phyloP scores from a whole-genome alignment of 2,113 vertebrate species.

The Cromileptes altivelis region DNA sequence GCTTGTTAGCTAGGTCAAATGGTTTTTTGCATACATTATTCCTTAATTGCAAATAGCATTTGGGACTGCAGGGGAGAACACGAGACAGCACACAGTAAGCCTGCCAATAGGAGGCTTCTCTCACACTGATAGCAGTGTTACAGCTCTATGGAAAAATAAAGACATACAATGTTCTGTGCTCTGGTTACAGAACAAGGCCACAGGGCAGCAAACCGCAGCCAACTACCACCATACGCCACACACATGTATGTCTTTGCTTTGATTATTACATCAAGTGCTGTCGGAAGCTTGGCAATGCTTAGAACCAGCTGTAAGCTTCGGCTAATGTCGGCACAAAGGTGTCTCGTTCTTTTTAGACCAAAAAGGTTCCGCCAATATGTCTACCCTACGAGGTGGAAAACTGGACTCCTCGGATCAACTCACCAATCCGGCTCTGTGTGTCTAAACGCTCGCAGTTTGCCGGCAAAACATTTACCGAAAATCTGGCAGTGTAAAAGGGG shows the following conservation, averaged over 20 bases:
- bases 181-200: not conserved
- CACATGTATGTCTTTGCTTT: not conserved
- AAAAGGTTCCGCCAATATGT: no score
- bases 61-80: not conserved
- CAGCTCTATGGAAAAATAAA: not conserved
- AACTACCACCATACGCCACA: not conserved
- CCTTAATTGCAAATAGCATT: constrained; percentile 8
- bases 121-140: not conserved
- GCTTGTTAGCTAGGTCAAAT: constrained; percentile 33
- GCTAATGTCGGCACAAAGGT: no score
- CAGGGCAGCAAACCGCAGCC: not conserved
- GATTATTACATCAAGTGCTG: not conserved
- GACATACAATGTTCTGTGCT: not conserved
- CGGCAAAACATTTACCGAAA: no score
- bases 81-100: not conserved
- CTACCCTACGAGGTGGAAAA: no score
- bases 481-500: no score
- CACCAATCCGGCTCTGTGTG: no score
- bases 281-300: no score
- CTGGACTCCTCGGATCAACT: no score
- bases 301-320: no score
- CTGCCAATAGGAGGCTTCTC: constrained; percentile 1
- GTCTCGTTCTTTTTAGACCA: no score
- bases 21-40: constrained; percentile 20
- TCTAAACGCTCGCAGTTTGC: no score